These are phyloP conservation scores for Harlomillsia oculata DNA, from an alignment of 1,140 invertebrate species.

Conservation along the genomic window DNA sequence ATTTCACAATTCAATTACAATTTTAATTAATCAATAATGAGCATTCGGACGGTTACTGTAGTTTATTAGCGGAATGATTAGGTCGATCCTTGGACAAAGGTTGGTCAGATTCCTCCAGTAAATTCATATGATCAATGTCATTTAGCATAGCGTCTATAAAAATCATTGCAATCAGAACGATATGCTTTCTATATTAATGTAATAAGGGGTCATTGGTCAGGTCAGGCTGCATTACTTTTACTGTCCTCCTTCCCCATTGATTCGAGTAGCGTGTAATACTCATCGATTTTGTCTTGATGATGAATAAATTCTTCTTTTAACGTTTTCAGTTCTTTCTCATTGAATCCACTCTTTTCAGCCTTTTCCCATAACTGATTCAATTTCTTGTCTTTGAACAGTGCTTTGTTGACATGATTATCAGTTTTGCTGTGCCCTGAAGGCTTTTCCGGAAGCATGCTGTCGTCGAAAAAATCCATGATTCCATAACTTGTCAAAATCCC, in stretches of 20 bases:
- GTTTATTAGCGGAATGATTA: not conserved
- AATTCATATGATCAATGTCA: conserved; percentile 14
- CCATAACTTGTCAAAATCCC: conserved; percentile 72
- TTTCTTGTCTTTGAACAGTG: conserved; percentile 79
- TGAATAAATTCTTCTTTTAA: conserved; percentile 82
- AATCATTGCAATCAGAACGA: not conserved
- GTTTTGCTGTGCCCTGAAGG: conserved; percentile 44
- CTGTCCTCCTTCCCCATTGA: conserved; percentile 50
- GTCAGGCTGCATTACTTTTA: conserved; percentile 9
- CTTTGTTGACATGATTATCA: conserved; percentile 58
- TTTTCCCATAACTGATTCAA: conserved; percentile 82
- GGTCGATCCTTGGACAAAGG: not conserved
- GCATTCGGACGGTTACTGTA: not conserved
- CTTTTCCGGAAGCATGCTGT: conserved; percentile 48
- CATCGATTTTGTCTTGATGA: conserved; percentile 85
- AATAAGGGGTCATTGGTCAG: not conserved
- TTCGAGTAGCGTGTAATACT: conserved; percentile 69
- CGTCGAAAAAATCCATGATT: conserved; percentile 66
- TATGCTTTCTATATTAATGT: not conserved
- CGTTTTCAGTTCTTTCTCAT: conserved; percentile 65
- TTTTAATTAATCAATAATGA: not conserved
- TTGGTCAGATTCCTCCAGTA: conserved; percentile 15
- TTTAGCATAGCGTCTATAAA: conserved; percentile 21
- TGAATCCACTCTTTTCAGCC: conserved; percentile 74
- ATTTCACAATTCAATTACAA: not conserved